Percentiles rank a stretch among this genome's conserved stretches.
phyloP scores from a whole-genome alignment of 2,797 vertebrate species.

The Tinamus major region DNA sequence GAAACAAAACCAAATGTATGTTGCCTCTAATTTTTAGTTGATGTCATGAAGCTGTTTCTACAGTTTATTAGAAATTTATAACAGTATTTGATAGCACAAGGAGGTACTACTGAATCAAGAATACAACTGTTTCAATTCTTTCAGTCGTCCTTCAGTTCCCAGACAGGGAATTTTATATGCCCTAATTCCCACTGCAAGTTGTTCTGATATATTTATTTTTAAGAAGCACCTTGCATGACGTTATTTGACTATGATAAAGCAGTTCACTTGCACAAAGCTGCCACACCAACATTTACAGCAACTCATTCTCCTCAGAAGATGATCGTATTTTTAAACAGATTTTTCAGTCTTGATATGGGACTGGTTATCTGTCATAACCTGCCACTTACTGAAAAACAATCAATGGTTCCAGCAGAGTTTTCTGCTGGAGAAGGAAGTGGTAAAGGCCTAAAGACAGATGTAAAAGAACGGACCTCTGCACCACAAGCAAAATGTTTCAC shows the following conservation, averaged over 20 bases:
- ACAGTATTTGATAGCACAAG: background rate
- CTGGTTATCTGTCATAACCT: background rate
- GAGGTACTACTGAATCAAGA: background rate
- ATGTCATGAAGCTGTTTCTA: background rate
- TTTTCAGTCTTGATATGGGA: background rate
- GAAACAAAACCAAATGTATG: background rate
- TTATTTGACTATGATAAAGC: background rate
- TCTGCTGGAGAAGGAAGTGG: background rate
- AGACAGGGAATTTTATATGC: background rate
- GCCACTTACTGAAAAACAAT: background rate
- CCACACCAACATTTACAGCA: background rate
- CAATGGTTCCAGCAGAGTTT: accelerated
- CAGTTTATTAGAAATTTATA: background rate
- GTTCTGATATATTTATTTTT: background rate
- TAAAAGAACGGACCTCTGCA: background rate
- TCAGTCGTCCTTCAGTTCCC: background rate
- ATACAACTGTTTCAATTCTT: background rate
- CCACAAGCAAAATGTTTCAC: background rate
- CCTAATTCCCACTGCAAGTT: background rate
- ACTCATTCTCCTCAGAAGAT: background rate
- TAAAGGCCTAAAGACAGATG: background rate
- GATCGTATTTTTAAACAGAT: background rate
- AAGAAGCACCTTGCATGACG: background rate
- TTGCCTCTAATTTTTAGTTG: background rate
- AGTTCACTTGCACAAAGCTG: background rate